Conservation (phyloP, 2,113 vertebrate species). For the Otolemur garnettii region DNA sequence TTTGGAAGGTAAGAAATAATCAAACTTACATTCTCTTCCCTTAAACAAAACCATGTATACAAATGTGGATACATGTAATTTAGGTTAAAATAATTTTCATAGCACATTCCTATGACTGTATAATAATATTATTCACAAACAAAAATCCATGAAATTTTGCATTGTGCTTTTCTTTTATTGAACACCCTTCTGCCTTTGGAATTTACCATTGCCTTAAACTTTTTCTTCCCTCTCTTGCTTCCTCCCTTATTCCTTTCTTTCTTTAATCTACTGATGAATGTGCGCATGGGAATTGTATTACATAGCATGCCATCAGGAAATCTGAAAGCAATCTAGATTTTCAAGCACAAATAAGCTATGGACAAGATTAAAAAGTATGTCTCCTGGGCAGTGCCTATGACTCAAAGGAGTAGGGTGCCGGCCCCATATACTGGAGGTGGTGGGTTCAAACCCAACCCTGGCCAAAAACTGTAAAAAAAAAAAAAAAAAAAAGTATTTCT, state of each 20-base stretch:
- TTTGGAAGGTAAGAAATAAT: not conserved
- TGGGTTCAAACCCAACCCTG: too few relatives aligned
- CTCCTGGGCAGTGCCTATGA: too few relatives aligned
- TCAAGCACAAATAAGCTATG: not conserved
- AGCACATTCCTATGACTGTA: not conserved
- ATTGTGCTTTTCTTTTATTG: not conserved
- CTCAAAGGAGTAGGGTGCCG: too few relatives aligned
- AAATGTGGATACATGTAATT: not conserved
- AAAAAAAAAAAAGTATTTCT: not conserved
- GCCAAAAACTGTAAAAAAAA: not conserved
- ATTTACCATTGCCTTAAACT: not conserved
- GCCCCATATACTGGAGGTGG: too few relatives aligned
- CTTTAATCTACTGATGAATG: not conserved
- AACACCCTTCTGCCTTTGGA: too few relatives aligned
- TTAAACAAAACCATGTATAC: not conserved
- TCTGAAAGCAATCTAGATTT: not conserved
- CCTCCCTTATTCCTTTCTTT: not conserved
- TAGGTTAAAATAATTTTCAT: not conserved
- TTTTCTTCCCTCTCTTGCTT: not conserved
- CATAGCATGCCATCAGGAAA: not conserved
- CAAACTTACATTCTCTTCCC: not conserved
- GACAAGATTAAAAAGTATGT: too few relatives aligned
- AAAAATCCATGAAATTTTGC: not conserved
- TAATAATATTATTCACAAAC: not conserved
- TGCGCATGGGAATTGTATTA: not conserved